Evolutionary conservation across 1,140 invertebrate genomes (phyloP), one percentile per base, ranked within the genome.

Genomic region (Tetragnatha versicolor): DNA sequence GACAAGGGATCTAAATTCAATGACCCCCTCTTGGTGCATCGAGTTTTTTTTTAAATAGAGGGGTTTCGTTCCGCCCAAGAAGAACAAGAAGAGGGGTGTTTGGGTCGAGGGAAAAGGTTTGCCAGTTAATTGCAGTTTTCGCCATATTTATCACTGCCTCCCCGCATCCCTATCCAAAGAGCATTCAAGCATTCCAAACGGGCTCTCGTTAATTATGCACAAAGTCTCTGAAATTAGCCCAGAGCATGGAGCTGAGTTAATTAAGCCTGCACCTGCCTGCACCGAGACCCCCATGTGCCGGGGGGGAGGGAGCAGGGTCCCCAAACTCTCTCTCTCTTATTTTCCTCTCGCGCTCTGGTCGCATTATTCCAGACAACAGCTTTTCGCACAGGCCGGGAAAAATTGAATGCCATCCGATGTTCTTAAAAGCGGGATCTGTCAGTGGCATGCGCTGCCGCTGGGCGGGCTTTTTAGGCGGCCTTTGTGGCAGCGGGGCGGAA

Each of bases 161-260:
- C 47, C 70, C 70, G 27, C 22, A 49, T 61, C 70, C 70, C 31
- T 29, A 47, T 49, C 65, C 65, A 58, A 61, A 79, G 65, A 68
- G 49, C 63, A 79, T 79, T 79, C 49, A 60, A 79, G 76, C 65
- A 79, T 79, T 79, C 35, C 76, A 58, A 68, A 69, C 63, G 49
- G 53, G 63, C 35, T 6, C 63, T 69, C 76, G 76, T 79, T 79
- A 79, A 79, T 79, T 79, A 79, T 79, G 76, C 76, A 79, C 63
- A 68, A 79, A 79, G 68, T 63, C 60, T 72, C 60, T 39, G 78
- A 72, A 79, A 79, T 79, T 79, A 72, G 78, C 68, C 78, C 58
- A 72, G 78, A 68, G 68, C 68, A 72, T 79, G 78, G 73, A 72
- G 68, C 68, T 47, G 66, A 79, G 78, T 79, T 79, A 79, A 79